Conservation (phyloP, 2,113 vertebrate genomes). For the Barnardius zonarius region DNA sequence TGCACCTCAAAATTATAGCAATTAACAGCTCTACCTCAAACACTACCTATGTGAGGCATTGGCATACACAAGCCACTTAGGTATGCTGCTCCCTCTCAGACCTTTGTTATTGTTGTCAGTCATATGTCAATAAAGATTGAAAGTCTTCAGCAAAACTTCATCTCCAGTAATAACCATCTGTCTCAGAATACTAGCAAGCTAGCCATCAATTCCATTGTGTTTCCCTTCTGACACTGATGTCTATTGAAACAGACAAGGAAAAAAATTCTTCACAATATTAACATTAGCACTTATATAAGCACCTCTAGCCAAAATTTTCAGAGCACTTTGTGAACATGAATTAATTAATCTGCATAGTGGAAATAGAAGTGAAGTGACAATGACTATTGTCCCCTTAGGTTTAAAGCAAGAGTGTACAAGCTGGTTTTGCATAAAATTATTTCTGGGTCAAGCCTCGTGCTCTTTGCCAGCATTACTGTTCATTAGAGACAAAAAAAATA, state of each 20-base stretch:
- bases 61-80: not conserved
- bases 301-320: not conserved
- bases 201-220: not conserved
- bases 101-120: not conserved
- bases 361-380: not conserved
- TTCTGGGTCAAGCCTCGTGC: conserved; percentile 3
- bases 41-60: not conserved
- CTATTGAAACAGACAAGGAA: not conserved
- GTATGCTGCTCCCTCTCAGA: not conserved
- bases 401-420: not conserved
- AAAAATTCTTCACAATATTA: not conserved
- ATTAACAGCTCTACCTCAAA: not conserved
- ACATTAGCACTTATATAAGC: not conserved
- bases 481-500: not conserved
- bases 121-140: not conserved
- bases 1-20: not conserved
- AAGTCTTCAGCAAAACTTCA: not conserved
- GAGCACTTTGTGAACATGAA: not conserved
- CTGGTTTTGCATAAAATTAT: conserved; percentile 23
- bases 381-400: not conserved
- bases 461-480: not conserved
- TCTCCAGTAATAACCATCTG: not conserved
- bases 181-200: not conserved
- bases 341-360: not conserved
- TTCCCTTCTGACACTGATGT: not conserved